Evolutionary conservation across 2,888 invertebrate genomes (phyloP), one percentile per base, ranked within the genome.

Genomic region (Candidula unifasciata): DNA sequence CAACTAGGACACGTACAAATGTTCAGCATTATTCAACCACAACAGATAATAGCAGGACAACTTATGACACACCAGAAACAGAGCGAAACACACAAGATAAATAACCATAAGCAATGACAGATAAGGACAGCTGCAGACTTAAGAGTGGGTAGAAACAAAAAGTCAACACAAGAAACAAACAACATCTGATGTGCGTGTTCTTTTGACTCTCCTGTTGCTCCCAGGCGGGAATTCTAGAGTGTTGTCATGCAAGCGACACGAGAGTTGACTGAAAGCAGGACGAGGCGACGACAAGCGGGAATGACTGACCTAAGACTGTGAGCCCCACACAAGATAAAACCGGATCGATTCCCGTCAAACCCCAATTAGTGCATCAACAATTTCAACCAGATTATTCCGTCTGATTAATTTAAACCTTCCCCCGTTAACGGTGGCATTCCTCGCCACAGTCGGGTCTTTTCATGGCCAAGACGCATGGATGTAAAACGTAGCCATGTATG

Each of bases 331-430:
- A 33, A 68, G 18, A 66, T 66, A 27, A 33, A 44, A 33, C 30
- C 18, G 68, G 68, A 68, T 68, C 68, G 68, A 68, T 68, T 30
- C 68, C 33, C 68, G 68, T 68, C 68, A 68, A 68, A 68, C 30
- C 68, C 18, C 16, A 68, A 33, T 68, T 68, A 66, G 30, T 5
- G 18, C 30, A 18, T 6, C 44, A 44, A 44, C 44, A 44, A 6
- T 6, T 44, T 44, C 8, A 13, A 44, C 13, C 44, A 44, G 44
- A 44, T 44, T 44, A 44, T 44, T 44, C 44, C 13, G 44, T 44
- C 44, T 44, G 44, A 44, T 44, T 44, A 44, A 44, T 44, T 44
- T 44, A 44, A 44, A 44, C 13, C 44, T 44, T 13, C 6, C 8
- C 44, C 13, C 44, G 44, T 13, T 13, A 6, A 10, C 13, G 44